Base-by-base conservation (phyloP, 1,140 invertebrate species). In the Glomeris maerens region DNA sequence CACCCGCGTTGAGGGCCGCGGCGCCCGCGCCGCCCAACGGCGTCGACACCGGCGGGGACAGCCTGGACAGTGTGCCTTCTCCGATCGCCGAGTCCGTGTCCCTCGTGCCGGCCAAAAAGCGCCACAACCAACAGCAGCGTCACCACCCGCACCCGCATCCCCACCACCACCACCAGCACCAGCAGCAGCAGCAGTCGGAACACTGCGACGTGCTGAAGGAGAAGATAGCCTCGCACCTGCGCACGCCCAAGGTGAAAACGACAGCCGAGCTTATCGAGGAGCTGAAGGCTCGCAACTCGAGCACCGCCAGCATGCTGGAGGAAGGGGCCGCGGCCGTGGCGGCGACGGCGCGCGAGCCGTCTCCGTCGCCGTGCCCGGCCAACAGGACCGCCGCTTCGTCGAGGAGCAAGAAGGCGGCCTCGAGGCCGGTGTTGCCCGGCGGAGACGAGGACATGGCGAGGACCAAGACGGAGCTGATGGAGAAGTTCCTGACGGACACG, bases 251-350 rank as follows among this genome's bases (percentile, higher is more conserved):
- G 70, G 71, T 88, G 1, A 88, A 87, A 72, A 89, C 84, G 1
- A 88, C 84, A 22, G 81, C 84, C 58, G 81, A 89, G 62, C 63
- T 89, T 20, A 72, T 88, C 47, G 81, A 81, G 31, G 79, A 83
- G 60, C 69, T 88, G 50, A 79, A 83, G 62, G 80, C 78, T 50
- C 20, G 40, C 10, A 67, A 65, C 52, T 63, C 61, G 55, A 74
- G 68, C 54, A 65, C 72, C 55, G 67, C 68, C 46, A 55, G 61
- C 49, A 65, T 65, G 51, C 65, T 68, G 58, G 45, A 54, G 26
- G 50, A 50, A 48, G 52, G 52, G 27, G 54, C 48, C 39, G 20
- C 40, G 3, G 27, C 23, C 13, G 40, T 27, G 27, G 28, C 28
- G n/a, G 22, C 26, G 5, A 49, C 45, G 20, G 47, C 27, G 17